Conservation (phyloP, 2,888 invertebrate species). For the Eledona agricola region DNA sequence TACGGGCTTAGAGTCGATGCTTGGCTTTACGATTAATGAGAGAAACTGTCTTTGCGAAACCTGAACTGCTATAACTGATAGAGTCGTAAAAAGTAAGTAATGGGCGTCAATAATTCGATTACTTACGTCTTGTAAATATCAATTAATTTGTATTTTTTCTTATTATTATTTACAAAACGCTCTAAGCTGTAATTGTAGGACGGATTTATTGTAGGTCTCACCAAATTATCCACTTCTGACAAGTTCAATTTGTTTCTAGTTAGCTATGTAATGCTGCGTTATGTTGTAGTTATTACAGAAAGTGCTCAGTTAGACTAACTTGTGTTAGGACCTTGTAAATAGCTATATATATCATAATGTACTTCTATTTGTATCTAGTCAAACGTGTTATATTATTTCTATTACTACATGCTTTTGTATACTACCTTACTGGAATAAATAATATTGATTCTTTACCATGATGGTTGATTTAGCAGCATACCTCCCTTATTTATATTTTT, state of each 20-base stretch:
- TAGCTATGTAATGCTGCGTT: neutral
- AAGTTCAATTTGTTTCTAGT: constrained; percentile 29
- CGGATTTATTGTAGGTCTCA: too few species aligned
- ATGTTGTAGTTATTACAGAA: constrained; percentile 10
- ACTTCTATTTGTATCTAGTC: constrained; percentile 36
- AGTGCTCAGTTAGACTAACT: constrained; percentile 27
- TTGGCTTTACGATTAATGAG: too few species aligned
- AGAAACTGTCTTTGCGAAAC: too few species aligned
- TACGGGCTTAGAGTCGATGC: too few species aligned
- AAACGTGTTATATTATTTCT: constrained; percentile 35
- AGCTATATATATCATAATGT: too few species aligned
- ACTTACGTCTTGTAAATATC: constrained; percentile 2
- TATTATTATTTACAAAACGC: too few species aligned
- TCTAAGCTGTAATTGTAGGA: too few species aligned
- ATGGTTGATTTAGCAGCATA: constrained; percentile 3
- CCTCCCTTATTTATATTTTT: neutral
- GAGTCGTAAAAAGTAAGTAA: neutral
- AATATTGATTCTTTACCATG: constrained; percentile 24
- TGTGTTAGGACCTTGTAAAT: constrained; percentile 14
- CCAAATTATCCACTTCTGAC: constrained; percentile 18
- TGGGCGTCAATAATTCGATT: constrained; percentile 4
- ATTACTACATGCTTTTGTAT: constrained; percentile 31
- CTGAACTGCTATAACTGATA: too few species aligned
- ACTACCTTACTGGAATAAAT: constrained; percentile 23
- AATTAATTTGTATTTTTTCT: constrained; percentile 5